Conservation (phyloP, 2,113 vertebrate species). For the Actenoides hombroni region DNA sequence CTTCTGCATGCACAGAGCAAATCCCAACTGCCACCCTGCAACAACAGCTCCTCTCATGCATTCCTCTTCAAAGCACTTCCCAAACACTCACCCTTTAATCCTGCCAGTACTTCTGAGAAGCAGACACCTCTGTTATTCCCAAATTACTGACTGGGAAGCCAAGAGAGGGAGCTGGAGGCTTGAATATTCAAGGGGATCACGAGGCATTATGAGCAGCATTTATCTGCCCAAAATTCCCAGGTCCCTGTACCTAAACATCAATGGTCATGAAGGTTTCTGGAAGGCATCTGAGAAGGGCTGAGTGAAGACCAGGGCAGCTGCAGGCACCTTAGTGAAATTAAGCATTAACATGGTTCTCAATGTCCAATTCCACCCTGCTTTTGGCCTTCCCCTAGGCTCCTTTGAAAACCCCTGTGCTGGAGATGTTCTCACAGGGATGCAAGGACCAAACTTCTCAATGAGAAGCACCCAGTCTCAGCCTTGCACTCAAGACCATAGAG, state of each 20-base stretch:
- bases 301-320: not conserved
- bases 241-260: not conserved
- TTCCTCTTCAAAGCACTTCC: not conserved
- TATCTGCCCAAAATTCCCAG: not conserved
- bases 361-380: not conserved
- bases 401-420: not conserved
- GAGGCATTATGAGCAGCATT: not conserved
- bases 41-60: not conserved
- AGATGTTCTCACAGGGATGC: not conserved
- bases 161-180: not conserved
- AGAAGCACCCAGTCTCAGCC: not conserved
- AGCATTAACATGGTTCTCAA: not conserved
- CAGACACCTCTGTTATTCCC: not conserved
- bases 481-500: not conserved
- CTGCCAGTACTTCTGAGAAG: not conserved
- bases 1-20: not conserved
- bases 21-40: not conserved
- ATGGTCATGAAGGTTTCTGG: not conserved
- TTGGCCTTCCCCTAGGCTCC: not conserved
- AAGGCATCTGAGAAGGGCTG: not conserved
- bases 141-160: not conserved
- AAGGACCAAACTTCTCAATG: not conserved
- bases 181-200: not conserved
- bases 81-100: not conserved
- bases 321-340: not conserved